Evolutionary conservation across 1,140 invertebrate species (phyloP), one percentile per base, ranked within the genome.

Genomic region (Drosophila navojoa): DNA sequence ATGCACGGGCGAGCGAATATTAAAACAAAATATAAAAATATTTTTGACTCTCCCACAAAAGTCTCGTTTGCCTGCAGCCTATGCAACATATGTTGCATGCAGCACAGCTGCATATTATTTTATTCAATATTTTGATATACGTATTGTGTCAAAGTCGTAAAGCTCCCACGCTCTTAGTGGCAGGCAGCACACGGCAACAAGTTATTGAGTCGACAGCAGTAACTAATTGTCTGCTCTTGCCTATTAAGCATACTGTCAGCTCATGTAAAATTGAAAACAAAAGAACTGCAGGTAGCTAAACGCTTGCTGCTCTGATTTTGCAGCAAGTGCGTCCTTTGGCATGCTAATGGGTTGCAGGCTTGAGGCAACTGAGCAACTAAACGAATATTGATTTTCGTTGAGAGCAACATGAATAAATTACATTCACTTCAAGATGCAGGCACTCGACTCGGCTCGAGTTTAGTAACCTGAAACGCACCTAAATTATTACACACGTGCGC

Each of bases 341-440:
- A 54, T 22, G 19, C 11, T 57, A 55, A 49, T 70, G 42, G 22
- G 11, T n/a, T 70, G 45, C 29, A 66, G 52, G 9, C 53, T 67
- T 59, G 44, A 16, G 16, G 16, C 27, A 38, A 40, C 15, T 27
- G 5, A 27, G 13, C 10, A 45, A 40, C 49, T 10, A 59, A 67
- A 67, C 54, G 16, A 68, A 29, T 60, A 72, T 72, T 47, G 70
- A 72, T 67, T 40, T 13, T 19, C 35, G 32, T 59, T 68, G 47
- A 25, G 22, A 68, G 55, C 38, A 60, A 25, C 27, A 54, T 42
- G 27, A n/a, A 15, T 47, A 58, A 42, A 19, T 32, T 19, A 54
- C 13, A 19, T 35, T 35, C 29, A 35, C 5, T n/a, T n/a, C 7
- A 9, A 27, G 5, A 15, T 29, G n/a, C 49, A n/a, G 10, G n/a